Conservation (phyloP, 2,113 vertebrate genomes). For the Cavia aperea region DNA sequence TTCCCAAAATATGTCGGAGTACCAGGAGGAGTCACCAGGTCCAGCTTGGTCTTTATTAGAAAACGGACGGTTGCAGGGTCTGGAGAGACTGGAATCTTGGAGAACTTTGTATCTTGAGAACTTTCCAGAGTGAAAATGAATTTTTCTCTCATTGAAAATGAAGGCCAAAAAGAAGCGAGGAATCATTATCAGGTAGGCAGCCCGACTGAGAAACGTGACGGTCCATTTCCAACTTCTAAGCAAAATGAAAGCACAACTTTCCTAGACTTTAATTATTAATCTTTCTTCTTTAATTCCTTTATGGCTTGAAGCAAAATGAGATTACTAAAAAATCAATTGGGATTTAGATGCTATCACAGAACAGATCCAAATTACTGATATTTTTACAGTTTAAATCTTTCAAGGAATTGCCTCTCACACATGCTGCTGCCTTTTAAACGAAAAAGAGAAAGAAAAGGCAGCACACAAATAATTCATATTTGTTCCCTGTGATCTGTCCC, state of each 20-base stretch:
- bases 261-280: not conserved
- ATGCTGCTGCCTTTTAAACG: not conserved
- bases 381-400: not conserved
- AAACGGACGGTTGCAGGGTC: not conserved
- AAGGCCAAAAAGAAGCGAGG: not conserved
- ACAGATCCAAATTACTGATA: not conserved
- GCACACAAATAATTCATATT: not conserved
- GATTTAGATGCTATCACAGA: not conserved
- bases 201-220: not conserved
- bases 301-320: not conserved
- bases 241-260: not conserved
- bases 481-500: not conserved
- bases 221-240: not conserved
- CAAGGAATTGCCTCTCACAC: not conserved
- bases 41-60: not conserved
- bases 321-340: not conserved
- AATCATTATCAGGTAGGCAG: not conserved
- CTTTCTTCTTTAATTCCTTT: not conserved
- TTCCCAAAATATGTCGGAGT: not conserved
- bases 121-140: not conserved
- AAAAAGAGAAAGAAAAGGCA: not conserved
- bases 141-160: not conserved
- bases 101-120: not conserved
- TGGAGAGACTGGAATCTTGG: not conserved
- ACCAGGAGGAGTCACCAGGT: fast-evolving